Conservation (phyloP, 1,140 invertebrate genomes). For the Achatina immaculata region DNA sequence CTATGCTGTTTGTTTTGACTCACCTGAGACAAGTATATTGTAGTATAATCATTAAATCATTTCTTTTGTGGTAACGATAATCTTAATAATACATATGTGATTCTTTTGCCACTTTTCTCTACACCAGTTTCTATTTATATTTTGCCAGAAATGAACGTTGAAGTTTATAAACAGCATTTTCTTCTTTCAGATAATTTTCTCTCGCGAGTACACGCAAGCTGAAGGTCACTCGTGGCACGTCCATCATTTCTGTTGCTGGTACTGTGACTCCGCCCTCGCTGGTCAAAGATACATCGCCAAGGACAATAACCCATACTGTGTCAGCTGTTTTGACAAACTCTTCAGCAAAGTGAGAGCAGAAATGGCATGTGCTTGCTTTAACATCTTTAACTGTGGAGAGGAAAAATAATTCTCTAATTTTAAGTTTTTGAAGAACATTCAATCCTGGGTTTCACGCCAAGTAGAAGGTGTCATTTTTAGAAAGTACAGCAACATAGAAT, state of each 20-base stretch:
- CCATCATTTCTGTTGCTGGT: constrained; percentile 95
- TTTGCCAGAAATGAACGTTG: too few species aligned
- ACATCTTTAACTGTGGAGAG: neutral
- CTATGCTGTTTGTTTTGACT: too few species aligned
- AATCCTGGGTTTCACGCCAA: too few species aligned
- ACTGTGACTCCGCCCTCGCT: constrained; percentile 92
- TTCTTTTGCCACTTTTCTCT: too few species aligned
- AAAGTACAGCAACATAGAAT: too few species aligned
- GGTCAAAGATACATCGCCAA: constrained; percentile 97
- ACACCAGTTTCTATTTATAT: too few species aligned
- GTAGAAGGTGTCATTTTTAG: too few species aligned
- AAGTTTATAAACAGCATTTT: too few species aligned
- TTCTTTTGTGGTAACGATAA: too few species aligned
- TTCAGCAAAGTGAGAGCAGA: constrained; percentile 83
- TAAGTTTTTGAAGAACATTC: neutral
- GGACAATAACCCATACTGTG: constrained; percentile 91
- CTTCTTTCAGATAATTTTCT: constrained; percentile 88
- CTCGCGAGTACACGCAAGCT: constrained; percentile 97
- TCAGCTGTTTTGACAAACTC: constrained; percentile 92
- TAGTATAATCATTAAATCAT: too few species aligned
- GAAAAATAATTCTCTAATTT: neutral
- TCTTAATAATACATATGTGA: too few species aligned
- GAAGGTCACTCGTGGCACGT: constrained; percentile 98
- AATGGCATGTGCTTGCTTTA: constrained; percentile 5
- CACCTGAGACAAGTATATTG: too few species aligned